Conservation (phyloP, 1,140 invertebrate species). For the Aphidius ervi region DNA sequence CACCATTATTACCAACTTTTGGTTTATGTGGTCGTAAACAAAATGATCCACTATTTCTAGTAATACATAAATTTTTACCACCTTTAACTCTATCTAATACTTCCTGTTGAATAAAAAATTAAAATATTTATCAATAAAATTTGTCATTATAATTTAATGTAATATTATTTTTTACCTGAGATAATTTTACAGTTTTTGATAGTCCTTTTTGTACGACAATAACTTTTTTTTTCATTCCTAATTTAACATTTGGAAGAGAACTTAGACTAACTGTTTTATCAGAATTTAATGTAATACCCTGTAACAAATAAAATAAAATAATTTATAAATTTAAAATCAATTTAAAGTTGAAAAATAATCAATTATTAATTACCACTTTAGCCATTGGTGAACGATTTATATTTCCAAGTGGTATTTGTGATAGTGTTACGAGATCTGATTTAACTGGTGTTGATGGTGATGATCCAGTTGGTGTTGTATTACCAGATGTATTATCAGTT, state of each 20-base stretch:
- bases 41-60: conserved; percentile 34
- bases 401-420: conserved; percentile 35
- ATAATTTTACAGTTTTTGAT: conserved; percentile 45
- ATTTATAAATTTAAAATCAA: background rate
- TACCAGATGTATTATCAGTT: conserved; percentile 11
- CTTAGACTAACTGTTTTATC: conserved; percentile 37
- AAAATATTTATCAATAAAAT: too few species aligned
- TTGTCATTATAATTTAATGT: background rate
- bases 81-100: conserved; percentile 45
- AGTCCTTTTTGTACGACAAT: conserved; percentile 48
- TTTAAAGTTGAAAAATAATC: too few species aligned
- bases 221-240: conserved; percentile 41
- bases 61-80: conserved; percentile 39
- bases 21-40: conserved; percentile 37
- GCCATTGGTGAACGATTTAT: conserved; percentile 30
- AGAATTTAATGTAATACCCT: conserved; percentile 34
- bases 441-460: conserved; percentile 31
- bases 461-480: conserved; percentile 36
- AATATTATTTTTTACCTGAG: conserved; percentile 5
- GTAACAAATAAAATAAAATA: conserved; percentile 23
- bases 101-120: conserved; percentile 31
- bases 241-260: conserved; percentile 33
- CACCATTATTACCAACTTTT: conserved; percentile 35
- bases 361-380: background rate
- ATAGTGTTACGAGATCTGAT: conserved; percentile 27